These are phyloP conservation scores for Galago senegalensis DNA, from an alignment of 2,797 vertebrate species.

Conservation along the genomic window DNA sequence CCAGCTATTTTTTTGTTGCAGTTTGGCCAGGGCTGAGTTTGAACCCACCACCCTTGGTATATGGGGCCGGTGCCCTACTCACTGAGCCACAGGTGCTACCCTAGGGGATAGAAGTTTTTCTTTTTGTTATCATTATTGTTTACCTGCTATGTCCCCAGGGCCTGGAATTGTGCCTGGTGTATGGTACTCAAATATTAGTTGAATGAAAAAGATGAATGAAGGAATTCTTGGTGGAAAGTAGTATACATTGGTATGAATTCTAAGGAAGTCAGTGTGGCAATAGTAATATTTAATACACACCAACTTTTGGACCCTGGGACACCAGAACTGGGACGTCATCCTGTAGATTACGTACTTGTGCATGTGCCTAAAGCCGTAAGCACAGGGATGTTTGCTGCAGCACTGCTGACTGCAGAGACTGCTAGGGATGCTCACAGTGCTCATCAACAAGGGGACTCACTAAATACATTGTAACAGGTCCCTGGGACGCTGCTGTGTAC, in stretches of 20 bases:
- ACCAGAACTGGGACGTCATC: neutral
- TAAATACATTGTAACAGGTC: neutral
- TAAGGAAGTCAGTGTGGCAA: constrained; percentile 13
- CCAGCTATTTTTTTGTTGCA: too few species aligned
- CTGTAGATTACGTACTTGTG: neutral
- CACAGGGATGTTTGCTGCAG: neutral
- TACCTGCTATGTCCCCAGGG: neutral
- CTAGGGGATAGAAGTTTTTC: neutral
- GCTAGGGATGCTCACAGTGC: neutral
- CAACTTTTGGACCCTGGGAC: neutral
- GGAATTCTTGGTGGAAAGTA: neutral
- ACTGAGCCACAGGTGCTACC: too few species aligned
- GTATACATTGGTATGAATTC: neutral
- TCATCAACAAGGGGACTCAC: neutral
- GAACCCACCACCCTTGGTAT: too few species aligned
- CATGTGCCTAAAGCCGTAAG: neutral
- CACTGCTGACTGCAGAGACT: neutral
- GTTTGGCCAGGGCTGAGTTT: too few species aligned
- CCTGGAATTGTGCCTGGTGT: neutral
- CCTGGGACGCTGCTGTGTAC: neutral
- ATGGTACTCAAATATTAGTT: neutral
- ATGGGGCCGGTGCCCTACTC: too few species aligned
- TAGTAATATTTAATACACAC: neutral
- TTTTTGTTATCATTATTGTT: neutral
- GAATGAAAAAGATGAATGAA: neutral